phyloP scores from a whole-genome alignment of 1,140 invertebrate genomes.

The Akabosia matsudoensis region DNA sequence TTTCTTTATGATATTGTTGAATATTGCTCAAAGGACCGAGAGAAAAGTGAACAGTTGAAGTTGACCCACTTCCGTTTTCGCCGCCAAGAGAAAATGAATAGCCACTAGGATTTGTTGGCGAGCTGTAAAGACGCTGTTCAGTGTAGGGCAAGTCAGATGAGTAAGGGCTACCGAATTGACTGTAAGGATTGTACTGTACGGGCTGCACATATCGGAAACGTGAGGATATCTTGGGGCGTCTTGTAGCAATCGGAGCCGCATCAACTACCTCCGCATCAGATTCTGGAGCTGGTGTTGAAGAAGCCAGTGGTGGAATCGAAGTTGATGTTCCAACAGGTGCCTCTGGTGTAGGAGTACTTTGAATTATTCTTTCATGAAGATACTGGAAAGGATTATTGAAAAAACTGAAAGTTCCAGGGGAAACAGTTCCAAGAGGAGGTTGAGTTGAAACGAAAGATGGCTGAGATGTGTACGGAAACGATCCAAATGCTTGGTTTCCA shows the following conservation, averaged over 20 bases:
- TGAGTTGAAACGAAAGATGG: not conserved
- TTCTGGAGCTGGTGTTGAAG: not conserved
- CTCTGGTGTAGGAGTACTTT: not conserved
- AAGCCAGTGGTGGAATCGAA: not conserved
- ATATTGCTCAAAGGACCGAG: not conserved
- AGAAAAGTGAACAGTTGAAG: not conserved
- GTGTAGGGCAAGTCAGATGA: not conserved
- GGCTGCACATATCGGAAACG: not conserved
- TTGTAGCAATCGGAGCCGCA: not conserved
- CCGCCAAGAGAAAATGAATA: not conserved
- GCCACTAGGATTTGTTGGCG: not conserved
- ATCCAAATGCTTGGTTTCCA: not conserved
- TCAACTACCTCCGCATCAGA: not conserved
- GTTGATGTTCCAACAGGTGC: not conserved
- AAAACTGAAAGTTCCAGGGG: not conserved
- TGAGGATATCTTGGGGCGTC: not conserved
- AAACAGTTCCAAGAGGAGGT: not conserved
- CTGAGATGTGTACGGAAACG: not conserved
- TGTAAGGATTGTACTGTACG: not conserved
- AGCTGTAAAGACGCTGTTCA: not conserved
- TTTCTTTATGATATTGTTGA: not conserved
- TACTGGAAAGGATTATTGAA: not conserved
- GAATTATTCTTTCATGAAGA: not conserved
- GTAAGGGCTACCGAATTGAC: not conserved
- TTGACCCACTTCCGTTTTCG: not conserved